Percentiles rank a stretch among this genome's conserved stretches.
phyloP scores from a whole-genome alignment of 2,797 vertebrate genomes.

The Coregonus sp. region DNA sequence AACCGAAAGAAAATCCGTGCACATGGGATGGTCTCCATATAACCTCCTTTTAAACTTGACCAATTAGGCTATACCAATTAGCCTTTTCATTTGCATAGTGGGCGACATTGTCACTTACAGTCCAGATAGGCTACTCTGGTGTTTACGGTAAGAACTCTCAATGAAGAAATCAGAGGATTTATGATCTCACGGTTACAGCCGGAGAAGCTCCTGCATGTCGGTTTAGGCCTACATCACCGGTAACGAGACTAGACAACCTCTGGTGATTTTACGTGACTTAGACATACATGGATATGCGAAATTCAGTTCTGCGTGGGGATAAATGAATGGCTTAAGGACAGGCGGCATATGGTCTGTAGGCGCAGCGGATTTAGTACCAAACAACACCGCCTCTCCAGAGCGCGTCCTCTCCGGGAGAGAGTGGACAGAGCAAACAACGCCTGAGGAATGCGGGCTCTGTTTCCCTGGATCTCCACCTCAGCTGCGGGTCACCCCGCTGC shows the following conservation, averaged over 20 bases:
- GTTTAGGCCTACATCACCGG: not conserved
- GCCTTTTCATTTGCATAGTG: no score
- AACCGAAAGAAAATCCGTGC: slow-evolving; percentile 41
- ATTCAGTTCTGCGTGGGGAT: not conserved
- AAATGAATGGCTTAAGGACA: not conserved
- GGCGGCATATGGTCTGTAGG: slow-evolving; percentile 44
- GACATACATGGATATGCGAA: not conserved
- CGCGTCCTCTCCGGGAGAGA: slow-evolving; percentile 50
- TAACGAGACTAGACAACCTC: not conserved
- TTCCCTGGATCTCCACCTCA: slow-evolving; percentile 58
- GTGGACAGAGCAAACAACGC: slow-evolving; percentile 42
- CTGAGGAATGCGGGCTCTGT: slow-evolving; percentile 70
- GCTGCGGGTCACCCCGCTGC: slow-evolving; percentile 65
- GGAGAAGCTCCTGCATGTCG: not conserved
- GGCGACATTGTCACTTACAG: no score
- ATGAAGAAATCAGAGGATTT: not conserved
- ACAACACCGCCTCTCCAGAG: slow-evolving; percentile 35
- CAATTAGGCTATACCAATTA: slow-evolving; percentile 21
- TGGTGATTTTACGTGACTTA: not conserved
- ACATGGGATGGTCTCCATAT: slow-evolving; percentile 18
- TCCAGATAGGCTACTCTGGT: not conserved
- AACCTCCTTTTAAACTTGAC: slow-evolving; percentile 35
- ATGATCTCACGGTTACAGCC: not conserved
- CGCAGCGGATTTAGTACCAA: slow-evolving; percentile 23
- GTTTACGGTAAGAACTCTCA: not conserved